phyloP scores from a whole-genome alignment of 2,113 vertebrate species.

The Calypte anna region DNA sequence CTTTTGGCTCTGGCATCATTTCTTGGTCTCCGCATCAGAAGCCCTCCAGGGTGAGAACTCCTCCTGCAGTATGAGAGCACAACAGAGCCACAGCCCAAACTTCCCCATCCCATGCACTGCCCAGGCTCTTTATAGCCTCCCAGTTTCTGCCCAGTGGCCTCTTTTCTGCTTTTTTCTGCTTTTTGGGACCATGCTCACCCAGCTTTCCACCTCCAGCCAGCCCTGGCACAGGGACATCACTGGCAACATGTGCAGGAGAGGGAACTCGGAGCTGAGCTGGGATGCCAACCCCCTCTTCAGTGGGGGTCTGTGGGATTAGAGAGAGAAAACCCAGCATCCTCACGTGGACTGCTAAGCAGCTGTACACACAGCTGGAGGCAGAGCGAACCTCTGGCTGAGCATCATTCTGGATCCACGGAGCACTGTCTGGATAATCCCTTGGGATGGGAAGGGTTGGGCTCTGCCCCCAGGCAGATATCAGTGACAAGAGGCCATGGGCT shows the following conservation, averaged over 20 bases:
- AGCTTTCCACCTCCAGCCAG: neutral
- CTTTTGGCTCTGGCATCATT: neutral
- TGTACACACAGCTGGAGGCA: too few species aligned
- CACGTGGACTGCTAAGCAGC: too few species aligned
- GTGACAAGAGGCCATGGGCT: too few species aligned
- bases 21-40: neutral
- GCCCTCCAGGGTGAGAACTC: neutral
- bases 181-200: rapidly evolving
- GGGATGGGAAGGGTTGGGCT: too few species aligned
- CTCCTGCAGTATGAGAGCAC: neutral
- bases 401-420: too few species aligned
- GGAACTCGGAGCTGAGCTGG: neutral
- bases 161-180: neutral
- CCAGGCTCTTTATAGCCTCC: neutral
- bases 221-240: neutral
- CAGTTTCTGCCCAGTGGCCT: too few species aligned
- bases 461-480: too few species aligned
- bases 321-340: too few species aligned
- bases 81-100: neutral
- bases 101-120: neutral
- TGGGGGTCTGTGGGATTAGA: too few species aligned
- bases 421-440: too few species aligned
- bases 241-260: neutral
- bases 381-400: too few species aligned
- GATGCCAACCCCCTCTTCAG: too few species aligned